Percentiles rank a stretch among this genome's conserved stretches.
Conservation (phyloP, 2,797 vertebrate species). For the Mionectes olivaceus region DNA sequence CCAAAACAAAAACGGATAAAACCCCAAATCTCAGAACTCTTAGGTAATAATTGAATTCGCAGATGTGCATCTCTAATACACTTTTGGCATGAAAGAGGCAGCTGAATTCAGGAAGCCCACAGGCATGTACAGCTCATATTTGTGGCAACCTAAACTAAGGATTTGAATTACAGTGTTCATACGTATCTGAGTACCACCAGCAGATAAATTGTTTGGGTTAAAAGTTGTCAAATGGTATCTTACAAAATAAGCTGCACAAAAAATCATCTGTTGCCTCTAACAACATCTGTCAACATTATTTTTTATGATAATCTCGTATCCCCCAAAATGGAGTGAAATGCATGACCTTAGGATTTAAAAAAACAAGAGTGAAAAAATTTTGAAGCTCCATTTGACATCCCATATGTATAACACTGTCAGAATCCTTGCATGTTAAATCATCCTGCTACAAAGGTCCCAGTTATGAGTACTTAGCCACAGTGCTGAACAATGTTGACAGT, state of each 20-base stretch:
- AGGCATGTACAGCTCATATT: accelerated
- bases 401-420: background rate
- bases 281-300: background rate
- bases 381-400: background rate
- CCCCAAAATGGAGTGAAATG: background rate
- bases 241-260: background rate
- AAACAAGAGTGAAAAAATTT: background rate
- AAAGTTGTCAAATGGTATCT: background rate
- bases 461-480: background rate
- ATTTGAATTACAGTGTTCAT: background rate
- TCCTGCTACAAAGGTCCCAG: background rate
- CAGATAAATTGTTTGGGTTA: background rate
- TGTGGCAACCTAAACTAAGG: background rate
- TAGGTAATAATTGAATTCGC: background rate
- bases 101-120: background rate
- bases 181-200: background rate
- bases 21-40: background rate
- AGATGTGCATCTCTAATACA: background rate
- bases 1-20: background rate
- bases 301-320: background rate
- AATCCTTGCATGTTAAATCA: background rate
- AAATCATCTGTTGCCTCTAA: background rate
- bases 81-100: background rate
- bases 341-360: background rate
- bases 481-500: background rate